Conservation (phyloP, 2,888 invertebrate genomes). For the Watsonalla cultraria region DNA sequence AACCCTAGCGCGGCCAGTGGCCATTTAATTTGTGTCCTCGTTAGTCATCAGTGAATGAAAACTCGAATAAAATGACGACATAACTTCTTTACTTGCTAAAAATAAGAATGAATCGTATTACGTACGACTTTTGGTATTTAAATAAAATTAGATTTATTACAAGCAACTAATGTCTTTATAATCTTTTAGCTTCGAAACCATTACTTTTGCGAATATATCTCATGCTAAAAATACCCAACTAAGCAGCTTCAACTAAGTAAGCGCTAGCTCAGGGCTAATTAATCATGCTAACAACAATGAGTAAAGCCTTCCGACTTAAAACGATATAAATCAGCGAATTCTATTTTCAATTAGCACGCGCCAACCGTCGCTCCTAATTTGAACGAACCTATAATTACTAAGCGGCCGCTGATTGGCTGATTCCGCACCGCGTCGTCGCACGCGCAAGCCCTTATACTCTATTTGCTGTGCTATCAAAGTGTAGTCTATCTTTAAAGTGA, state of each 20-base stretch:
- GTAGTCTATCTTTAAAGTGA: conserved; percentile 63
- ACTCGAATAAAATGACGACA: conserved; percentile 34
- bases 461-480: conserved; percentile 53
- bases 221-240: not conserved
- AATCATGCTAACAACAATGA: conserved; percentile 45
- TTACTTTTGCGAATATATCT: not conserved
- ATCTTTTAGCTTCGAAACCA: no score
- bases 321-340: conserved; percentile 60
- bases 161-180: no score
- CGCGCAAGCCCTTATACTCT: conserved; percentile 41
- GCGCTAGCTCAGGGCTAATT: conserved; percentile 24
- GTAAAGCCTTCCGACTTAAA: conserved; percentile 47
- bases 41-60: conserved; percentile 47
- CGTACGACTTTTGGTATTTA: not conserved
- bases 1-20: conserved; percentile 64
- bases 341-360: conserved; percentile 68
- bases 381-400: conserved; percentile 70
- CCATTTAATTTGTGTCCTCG: conserved; percentile 65
- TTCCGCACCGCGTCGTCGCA: conserved; percentile 26
- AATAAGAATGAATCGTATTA: not conserved
- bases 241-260: not conserved
- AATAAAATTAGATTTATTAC: not conserved
- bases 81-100: not conserved
- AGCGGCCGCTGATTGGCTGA: conserved; percentile 56
- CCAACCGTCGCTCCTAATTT: conserved; percentile 68